Base-by-base conservation (phyloP, 2,888 invertebrate genomes). In the Dicycla oo region DNA sequence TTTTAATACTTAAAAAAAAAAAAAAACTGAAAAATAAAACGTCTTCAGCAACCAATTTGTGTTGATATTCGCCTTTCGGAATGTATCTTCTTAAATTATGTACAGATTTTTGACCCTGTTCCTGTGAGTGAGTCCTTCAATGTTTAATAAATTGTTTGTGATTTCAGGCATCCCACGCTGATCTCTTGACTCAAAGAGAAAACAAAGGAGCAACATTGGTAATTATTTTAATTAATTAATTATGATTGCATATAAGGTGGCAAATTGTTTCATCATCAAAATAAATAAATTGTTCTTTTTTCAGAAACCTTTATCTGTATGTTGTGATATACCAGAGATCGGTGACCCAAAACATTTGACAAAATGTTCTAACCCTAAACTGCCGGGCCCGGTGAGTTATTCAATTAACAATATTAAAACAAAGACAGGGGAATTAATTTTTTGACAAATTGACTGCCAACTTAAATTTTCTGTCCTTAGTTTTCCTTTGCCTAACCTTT, bases 271-370 rank as follows among this genome's bases (percentile, higher is more conserved):
- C 18, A 40, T 26, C 4, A 18, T 3, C 3, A n/a, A 4, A 26
- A 13, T 23, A 34, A 23, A 18, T 61, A 30, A 38, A 34, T 8
- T 7, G 26, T 54, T 60, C 60, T 91, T 43, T 60, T 75, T 91
- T 58, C 89, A 96, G 95, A 96, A 95, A 92, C 95, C 95, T 0
- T 87, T 95, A 76, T 95, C 95, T 68, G 91, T 92, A 20, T 96
- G 95, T 80, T 96, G 96, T 73, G 94, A 95, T 71, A 95, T 95
- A 54, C 96, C 96, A 20, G 95, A 96, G 73, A 69, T 96, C 13
- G 95, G 94, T 4, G 91, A 93, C n/a, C 53, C 86, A 0, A 91
- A 93, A 63, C 90, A 89, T 49, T 78, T 96, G 20, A 62, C 80
- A 1, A 92, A 93, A 73, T 96, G 95, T 70, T 94, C 95, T 0